phyloP scores from a whole-genome alignment of 2,888 invertebrate genomes.

The Dicyrtomina minuta region DNA sequence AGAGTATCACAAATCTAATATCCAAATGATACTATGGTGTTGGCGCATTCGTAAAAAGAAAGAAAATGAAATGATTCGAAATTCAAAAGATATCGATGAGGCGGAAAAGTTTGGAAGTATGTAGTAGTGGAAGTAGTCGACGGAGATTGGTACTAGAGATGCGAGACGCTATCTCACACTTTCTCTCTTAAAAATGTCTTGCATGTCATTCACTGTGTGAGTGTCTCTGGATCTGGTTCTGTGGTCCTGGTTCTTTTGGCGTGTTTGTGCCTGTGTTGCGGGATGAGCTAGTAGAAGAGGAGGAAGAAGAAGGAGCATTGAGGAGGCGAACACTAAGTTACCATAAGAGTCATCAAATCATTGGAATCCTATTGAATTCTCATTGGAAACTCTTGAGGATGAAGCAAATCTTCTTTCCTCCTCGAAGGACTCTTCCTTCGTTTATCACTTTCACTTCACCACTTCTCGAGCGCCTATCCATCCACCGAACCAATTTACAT shows the following conservation, averaged over 20 bases:
- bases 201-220: background rate
- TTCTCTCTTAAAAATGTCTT: no score
- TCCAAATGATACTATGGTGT: no score
- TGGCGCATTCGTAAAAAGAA: no score
- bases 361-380: conserved; percentile 21
- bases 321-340: no score
- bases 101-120: no score
- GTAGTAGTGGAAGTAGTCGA: no score
- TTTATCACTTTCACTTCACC: conserved; percentile 27
- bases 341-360: conserved; percentile 12
- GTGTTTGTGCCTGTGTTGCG: no score
- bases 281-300: background rate
- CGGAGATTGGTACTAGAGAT: no score
- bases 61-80: no score
- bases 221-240: background rate
- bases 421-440: conserved; percentile 16
- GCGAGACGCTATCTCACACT: no score
- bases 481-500: background rate
- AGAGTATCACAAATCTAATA: no score
- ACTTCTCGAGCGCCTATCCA: background rate
- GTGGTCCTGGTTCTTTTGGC: background rate
- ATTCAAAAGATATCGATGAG: no score
- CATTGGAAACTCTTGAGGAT: background rate
- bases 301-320: background rate
- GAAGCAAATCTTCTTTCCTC: conserved; percentile 1